A percentile compares a stretch with the other conserved stretches of the same genome.
Evolutionary conservation across 64 coral and sea anemone species (phyloP).

Genomic region (Cladopsammia gracilis): DNA sequence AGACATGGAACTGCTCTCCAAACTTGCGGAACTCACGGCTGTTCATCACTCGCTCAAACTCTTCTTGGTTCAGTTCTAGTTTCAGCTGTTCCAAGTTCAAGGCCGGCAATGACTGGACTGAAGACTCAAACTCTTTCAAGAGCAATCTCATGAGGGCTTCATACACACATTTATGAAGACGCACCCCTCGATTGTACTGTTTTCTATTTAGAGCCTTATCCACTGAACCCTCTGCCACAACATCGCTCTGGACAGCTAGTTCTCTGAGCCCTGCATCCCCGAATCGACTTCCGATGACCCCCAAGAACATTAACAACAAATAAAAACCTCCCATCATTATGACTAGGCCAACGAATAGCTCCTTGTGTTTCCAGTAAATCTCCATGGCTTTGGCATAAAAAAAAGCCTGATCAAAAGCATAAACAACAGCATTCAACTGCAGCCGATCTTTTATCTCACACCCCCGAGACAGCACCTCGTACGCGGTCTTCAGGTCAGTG

Average conservation of each 20-base stretch:
- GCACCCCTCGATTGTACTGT: slow-evolving; percentile 70
- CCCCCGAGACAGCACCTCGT: slow-evolving; percentile 66
- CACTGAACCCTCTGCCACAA: slow-evolving; percentile 72
- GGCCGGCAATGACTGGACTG: slow-evolving; percentile 44
- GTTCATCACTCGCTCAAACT: too few relatives aligned
- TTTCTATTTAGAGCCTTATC: slow-evolving; percentile 57
- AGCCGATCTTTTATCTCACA: slow-evolving; percentile 60
- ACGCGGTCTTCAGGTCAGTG: slow-evolving; percentile 72
- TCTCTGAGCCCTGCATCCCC: slow-evolving; percentile 65
- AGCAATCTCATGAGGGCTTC: slow-evolving; percentile 58
- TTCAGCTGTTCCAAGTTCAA: too few relatives aligned
- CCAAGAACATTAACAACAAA: slow-evolving; percentile 64
- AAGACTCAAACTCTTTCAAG: slow-evolving; percentile 70
- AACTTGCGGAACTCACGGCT: too few relatives aligned
- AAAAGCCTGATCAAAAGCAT: slow-evolving; percentile 80
- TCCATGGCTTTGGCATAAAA: slow-evolving; percentile 76
- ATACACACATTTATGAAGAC: slow-evolving; percentile 67
- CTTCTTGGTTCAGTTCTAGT: too few relatives aligned
- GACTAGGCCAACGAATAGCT: slow-evolving; percentile 43
- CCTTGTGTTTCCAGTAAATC: slow-evolving; percentile 65
- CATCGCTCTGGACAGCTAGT: slow-evolving; percentile 62
- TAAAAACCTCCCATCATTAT: slow-evolving; percentile 78
- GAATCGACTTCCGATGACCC: slow-evolving; percentile 63
- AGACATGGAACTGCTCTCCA: too few relatives aligned
- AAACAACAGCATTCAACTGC: slow-evolving; percentile 57